These are phyloP conservation scores for Yoshiicerus persimilis DNA, from an alignment of 1,140 invertebrate genomes.

Conservation along the genomic window DNA sequence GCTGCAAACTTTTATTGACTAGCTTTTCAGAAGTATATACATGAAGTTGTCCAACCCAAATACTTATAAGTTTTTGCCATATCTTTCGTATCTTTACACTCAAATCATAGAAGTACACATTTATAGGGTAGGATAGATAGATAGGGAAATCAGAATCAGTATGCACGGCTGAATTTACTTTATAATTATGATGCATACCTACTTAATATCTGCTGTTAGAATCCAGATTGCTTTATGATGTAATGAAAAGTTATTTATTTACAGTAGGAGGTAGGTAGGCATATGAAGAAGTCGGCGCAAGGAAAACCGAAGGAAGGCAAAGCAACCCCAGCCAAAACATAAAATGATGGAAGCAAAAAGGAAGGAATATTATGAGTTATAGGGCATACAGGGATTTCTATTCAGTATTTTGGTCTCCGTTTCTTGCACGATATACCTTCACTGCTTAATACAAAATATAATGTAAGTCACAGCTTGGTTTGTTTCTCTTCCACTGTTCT, in stretches of 20 bases:
- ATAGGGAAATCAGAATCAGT: background rate
- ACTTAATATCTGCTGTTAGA: background rate
- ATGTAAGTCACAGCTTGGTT: no score
- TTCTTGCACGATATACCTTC: background rate
- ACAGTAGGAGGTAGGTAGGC: background rate
- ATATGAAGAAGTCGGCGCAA: background rate
- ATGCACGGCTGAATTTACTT: background rate
- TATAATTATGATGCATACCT: background rate
- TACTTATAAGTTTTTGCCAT: no score
- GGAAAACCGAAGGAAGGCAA: background rate
- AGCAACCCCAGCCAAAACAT: background rate
- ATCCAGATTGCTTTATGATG: background rate
- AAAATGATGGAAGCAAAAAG: background rate
- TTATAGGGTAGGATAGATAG: no score
- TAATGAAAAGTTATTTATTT: background rate
- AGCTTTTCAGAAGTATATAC: no score
- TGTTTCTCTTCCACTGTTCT: background rate
- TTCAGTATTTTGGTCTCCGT: background rate
- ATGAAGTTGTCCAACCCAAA: no score
- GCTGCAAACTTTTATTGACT: no score
- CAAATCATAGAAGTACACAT: no score
- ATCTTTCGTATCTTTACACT: no score
- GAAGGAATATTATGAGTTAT: background rate
- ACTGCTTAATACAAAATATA: background rate
- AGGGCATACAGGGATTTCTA: background rate